Percentiles rank a stretch among this genome's conserved stretches.
These are phyloP conservation scores for Matsumyia berberina DNA, from an alignment of 2,888 invertebrate species.

Conservation along the genomic window DNA sequence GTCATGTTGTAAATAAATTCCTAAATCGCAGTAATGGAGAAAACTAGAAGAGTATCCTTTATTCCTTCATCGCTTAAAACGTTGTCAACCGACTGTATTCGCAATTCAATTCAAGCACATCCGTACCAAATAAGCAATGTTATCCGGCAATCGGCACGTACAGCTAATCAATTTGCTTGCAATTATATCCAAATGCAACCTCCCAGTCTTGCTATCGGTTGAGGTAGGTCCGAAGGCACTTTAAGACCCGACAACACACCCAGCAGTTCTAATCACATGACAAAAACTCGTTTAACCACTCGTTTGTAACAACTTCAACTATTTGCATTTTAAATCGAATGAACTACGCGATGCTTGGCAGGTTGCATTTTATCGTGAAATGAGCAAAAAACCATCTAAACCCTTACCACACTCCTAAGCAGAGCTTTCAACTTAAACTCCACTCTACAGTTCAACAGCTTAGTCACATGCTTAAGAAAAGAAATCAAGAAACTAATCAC, in stretches of 20 bases:
- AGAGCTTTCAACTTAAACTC: background rate
- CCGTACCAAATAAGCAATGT: background rate
- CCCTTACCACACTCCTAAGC: slow-evolving; percentile 2
- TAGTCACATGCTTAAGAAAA: background rate
- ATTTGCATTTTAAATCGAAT: slow-evolving; percentile 11
- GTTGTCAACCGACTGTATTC: too few relatives aligned
- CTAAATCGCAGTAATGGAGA: too few relatives aligned
- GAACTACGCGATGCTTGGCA: background rate
- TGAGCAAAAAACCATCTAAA: background rate
- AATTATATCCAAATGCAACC: background rate
- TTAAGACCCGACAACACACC: slow-evolving; percentile 3
- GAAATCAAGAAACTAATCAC: background rate
- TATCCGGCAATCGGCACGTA: slow-evolving; percentile 1
- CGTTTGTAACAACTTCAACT: slow-evolving; percentile 6
- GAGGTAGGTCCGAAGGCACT: slow-evolving; percentile 20
- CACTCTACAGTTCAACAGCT: slow-evolving; percentile 20
- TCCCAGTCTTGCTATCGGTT: background rate
- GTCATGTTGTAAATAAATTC: too few relatives aligned
- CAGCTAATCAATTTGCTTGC: background rate
- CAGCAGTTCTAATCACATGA: background rate
- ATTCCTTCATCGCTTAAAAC: too few relatives aligned
- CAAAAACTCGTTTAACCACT: background rate
- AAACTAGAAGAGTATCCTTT: too few relatives aligned
- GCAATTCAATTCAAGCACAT: too few relatives aligned
- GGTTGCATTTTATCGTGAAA: slow-evolving; percentile 1